Evolutionary conservation across 2,797 vertebrate species (phyloP), one percentile per base, ranked within the genome.

Genomic region (Cynopterus sphinx): DNA sequence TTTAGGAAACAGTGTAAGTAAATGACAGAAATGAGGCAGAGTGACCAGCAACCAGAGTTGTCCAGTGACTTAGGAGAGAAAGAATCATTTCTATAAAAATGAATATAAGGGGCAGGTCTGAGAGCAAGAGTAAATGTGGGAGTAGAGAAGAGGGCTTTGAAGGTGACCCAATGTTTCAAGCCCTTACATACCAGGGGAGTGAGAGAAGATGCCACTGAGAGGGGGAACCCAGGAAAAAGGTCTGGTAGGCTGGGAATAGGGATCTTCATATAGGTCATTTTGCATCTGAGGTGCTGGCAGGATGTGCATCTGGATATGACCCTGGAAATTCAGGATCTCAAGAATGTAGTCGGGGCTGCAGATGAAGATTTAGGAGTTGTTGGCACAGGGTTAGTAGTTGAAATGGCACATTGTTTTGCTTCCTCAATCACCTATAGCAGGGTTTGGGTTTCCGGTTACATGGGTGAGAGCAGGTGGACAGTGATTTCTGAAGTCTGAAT

Each of bases 401-500:
- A 65, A 87, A 87, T 53, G 19, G 17, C 31, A 84, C 71, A 51
- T 87, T 78, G 6, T 79, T 94, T 24, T n/a, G 6, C 65, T 94
- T 94, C 73, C 39, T 96, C 31, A 24, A 2, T 81, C 39, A 63
- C 68, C 67, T 51, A 57, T 75, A 92, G 55, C 24, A 39, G 87
- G 51, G 24, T 49, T 57, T 90, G 49, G 83, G n/a, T 67, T 87
- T 88, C 90, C 1, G 0, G 11, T 41, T 90, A 28, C 36, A 2
- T 51, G 53, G 22, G 53, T 16, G 16, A 33, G 33, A 68, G 33
- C 68, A 86, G 71, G 75, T 79, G 22, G 61, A 16, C 0, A 9
- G 17, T 49, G 39, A 79, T 91, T 81, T 91, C 71, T 93, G 84
- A 79, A 91, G 31, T 55, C 67, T 71, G 41, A 59, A 39, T 90